Conservation (phyloP, 2,888 invertebrate species). For the Dromius quadrimaculatus region DNA sequence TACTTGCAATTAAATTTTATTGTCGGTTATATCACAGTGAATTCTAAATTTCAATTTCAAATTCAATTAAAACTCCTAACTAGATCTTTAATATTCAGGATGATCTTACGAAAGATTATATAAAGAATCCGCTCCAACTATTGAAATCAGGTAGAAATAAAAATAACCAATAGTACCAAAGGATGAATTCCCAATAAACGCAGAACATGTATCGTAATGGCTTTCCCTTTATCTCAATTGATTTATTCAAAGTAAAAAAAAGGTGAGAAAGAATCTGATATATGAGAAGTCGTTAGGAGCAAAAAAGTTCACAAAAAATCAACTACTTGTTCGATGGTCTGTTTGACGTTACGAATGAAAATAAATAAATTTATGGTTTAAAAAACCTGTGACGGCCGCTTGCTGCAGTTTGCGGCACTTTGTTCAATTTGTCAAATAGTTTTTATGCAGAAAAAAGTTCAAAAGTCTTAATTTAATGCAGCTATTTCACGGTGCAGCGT, state of each 20-base stretch:
- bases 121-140: too few relatives aligned
- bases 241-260: slow-evolving; percentile 22
- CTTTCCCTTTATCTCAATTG: too few relatives aligned
- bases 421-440: slow-evolving; percentile 16
- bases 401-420: slow-evolving; percentile 12
- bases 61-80: too few relatives aligned
- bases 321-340: slow-evolving; percentile 7
- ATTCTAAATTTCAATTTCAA: too few relatives aligned
- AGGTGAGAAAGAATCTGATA: slow-evolving; percentile 23
- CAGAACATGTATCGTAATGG: too few relatives aligned
- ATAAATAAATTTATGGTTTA: slow-evolving; percentile 32
- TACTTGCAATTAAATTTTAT: too few relatives aligned
- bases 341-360: slow-evolving; percentile 28
- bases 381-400: slow-evolving; percentile 4
- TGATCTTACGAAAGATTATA: too few relatives aligned
- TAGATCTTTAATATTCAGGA: too few relatives aligned
- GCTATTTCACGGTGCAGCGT: slow-evolving; percentile 9
- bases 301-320: slow-evolving; percentile 29
- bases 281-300: slow-evolving; percentile 1
- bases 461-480: slow-evolving; percentile 7
- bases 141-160: too few relatives aligned
- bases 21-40: too few relatives aligned
- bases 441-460: background rate
- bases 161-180: too few relatives aligned
- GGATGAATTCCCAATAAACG: too few relatives aligned